Base-by-base conservation (phyloP, 2,797 vertebrate genomes). In the Schizothorax lantsangensis region DNA sequence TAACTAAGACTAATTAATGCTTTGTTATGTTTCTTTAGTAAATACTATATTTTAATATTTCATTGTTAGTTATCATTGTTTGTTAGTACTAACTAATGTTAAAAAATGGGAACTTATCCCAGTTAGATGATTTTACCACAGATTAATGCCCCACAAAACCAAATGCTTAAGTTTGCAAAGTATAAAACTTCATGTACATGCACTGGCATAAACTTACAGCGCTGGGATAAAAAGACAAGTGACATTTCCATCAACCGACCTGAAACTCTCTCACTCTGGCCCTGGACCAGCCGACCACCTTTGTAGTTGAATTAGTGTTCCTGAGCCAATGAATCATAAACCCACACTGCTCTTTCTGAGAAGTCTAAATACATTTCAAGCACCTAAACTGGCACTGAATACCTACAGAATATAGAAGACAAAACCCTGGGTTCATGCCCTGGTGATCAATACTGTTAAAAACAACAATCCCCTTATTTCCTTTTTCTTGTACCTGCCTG, bases 391-490 rank as follows among this genome's bases (percentile, higher is more conserved):
- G 9, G 66, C 66, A 23, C 3, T 19, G n/a, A 74, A 47, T 6
- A 47, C 19, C 19, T 14, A 43, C 81, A 59, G 10, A 30, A 8
- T 43, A 45, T 40, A 38, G 23, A 14, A 45, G 47, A 54, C 21
- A 1, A 23, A 78, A 78, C 19, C 11, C 19, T 23, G 23, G 5
- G 14, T 33, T 79, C 23, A 57, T 36, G 12, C 47, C 52, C 7
- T 66, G n/a, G 38, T 38, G 7, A 45, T 79, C 49, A 17, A 69
- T 79, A n/a, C 26, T 79, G 40, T 80, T 81, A 33, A 81, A 86
- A 81, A 86, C 38, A 64, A 74, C 21, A 73, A 52, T 86, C 30
- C 14, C 68, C n/a, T 68, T 52, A 77, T 77, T 84, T 47, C 33
- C 43, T 33, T 80, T 72, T 71, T 49, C 38, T 19, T 75, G 9